Base-by-base conservation (phyloP, 2,888 invertebrate genomes). In the Phalera bucephala region DNA sequence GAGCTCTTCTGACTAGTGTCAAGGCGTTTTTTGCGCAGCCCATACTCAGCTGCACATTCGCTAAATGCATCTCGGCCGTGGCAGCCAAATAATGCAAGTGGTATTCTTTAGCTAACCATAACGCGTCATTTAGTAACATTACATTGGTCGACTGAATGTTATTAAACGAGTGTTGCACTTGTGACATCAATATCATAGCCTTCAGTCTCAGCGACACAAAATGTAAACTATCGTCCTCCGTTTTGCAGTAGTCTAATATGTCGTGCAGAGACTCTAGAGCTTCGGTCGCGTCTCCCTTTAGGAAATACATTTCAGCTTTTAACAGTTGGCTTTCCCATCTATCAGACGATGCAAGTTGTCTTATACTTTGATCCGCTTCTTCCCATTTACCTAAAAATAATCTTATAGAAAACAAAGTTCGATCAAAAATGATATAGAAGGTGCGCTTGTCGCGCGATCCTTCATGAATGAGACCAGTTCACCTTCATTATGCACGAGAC, bases 71-170 rank as follows among this genome's bases (percentile, higher is more conserved):
- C 60, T 95, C 94, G 2, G 94, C 92, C 15, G 95, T 73, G 0
- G 95, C 93, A 28, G 93, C 92, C 48, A 95, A 92, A 68, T 95
- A 95, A 51, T 95, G 94, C 59, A 97, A 88, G 72, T 96, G 94
- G 56, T 95, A 94, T 23, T 92, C 92, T 46, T 92, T 91, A 1
- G 96, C 94, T 40, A 95, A 81, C 10, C 94, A 93, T n/a, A 96
- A 82, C 2, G 96, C 96, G 50, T 92, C 92, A 59, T 94, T 93
- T 30, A 93, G 83, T 53, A 88, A 84, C 67, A 91, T 92, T 38
- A 91, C 92, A 72, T 79, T 91, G 53, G 69, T 77, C 39, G 91
- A 78, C 54, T 92, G 83, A 32, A 91, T 80, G 32, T 91, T 91
- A 61, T 92, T 90, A 45, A 92, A 91, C 2, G 92, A 87, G 34